Conservation (phyloP, 2,888 invertebrate genomes). For the Megamerina dolium region DNA sequence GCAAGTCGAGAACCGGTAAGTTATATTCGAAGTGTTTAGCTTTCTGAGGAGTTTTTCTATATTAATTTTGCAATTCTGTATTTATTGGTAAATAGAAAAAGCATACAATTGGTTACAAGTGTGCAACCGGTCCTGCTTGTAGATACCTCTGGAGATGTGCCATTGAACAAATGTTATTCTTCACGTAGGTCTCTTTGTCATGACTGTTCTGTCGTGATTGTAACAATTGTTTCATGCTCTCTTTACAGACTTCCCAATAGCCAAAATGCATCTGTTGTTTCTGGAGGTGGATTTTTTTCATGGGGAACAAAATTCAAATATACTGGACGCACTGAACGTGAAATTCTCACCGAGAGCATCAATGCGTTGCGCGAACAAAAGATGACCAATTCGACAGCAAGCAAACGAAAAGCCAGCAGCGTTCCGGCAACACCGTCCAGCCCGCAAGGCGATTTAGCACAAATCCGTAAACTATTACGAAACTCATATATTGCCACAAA, state of each 20-base stretch:
- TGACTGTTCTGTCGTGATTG: background rate
- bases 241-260: slow-evolving; percentile 71
- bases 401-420: slow-evolving; percentile 73
- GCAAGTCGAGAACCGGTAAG: slow-evolving; percentile 56
- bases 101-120: slow-evolving; percentile 92
- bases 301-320: slow-evolving; percentile 94
- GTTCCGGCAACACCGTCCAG: slow-evolving; percentile 84
- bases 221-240: no score
- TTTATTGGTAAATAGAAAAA: slow-evolving; percentile 67
- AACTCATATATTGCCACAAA: slow-evolving; percentile 27
- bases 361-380: slow-evolving; percentile 59
- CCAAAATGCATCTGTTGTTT: slow-evolving; percentile 79
- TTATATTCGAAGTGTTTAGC: no score
- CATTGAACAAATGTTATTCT: slow-evolving; percentile 96
- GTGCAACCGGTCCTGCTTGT: slow-evolving; percentile 85
- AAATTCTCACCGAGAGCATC: slow-evolving; percentile 78
- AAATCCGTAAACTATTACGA: slow-evolving; percentile 50
- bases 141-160: slow-evolving; percentile 97
- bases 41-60: background rate
- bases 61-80: background rate
- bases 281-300: slow-evolving; percentile 86
- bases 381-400: slow-evolving; percentile 55
- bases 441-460: slow-evolving; percentile 56
- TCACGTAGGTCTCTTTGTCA: slow-evolving; percentile 68
- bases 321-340: slow-evolving; percentile 84